Percentiles rank a stretch among this genome's conserved stretches.
Evolutionary conservation across 2,113 vertebrate genomes (phyloP).

Genomic region (Camelus dromedarius): DNA sequence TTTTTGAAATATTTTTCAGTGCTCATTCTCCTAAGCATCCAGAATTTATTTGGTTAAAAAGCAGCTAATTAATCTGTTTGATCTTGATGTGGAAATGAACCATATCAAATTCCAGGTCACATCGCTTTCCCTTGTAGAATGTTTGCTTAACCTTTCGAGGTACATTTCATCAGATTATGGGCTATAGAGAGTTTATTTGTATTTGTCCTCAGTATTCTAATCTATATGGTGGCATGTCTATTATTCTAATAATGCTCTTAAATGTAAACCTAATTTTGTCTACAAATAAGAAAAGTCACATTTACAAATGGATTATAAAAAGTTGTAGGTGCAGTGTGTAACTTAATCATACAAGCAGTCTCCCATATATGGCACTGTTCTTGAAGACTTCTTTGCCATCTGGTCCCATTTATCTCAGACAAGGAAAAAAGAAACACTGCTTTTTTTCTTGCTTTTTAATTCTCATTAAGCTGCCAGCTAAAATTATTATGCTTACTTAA

Average conservation of each 20-base stretch:
- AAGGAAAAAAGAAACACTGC: background rate
- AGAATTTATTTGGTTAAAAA: slow-evolving; percentile 66
- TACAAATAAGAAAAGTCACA: slow-evolving; percentile 19
- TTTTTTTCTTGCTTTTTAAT: background rate
- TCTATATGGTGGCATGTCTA: background rate
- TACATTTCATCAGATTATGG: slow-evolving; percentile 50
- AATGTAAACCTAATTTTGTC: background rate
- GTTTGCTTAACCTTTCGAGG: slow-evolving; percentile 65
- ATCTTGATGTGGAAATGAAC: slow-evolving; percentile 74
- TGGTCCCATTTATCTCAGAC: slow-evolving; percentile 39
- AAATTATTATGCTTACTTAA: slow-evolving; percentile 22
- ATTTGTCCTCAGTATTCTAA: background rate
- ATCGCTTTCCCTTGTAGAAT: slow-evolving; percentile 49
- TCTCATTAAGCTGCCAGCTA: background rate
- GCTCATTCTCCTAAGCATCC: background rate
- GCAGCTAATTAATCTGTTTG: slow-evolving; percentile 71
- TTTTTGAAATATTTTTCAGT: background rate
- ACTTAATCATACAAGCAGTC: background rate
- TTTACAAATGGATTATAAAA: slow-evolving; percentile 35
- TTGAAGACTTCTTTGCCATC: slow-evolving; percentile 9
- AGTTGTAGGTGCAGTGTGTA: background rate
- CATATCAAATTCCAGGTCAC: slow-evolving; percentile 57
- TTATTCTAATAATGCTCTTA: slow-evolving; percentile 8
- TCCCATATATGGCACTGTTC: background rate
- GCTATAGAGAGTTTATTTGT: slow-evolving; percentile 20